These are phyloP conservation scores for Lampris megalopsis DNA, from an alignment of 2,113 vertebrate species.

Conservation along the genomic window DNA sequence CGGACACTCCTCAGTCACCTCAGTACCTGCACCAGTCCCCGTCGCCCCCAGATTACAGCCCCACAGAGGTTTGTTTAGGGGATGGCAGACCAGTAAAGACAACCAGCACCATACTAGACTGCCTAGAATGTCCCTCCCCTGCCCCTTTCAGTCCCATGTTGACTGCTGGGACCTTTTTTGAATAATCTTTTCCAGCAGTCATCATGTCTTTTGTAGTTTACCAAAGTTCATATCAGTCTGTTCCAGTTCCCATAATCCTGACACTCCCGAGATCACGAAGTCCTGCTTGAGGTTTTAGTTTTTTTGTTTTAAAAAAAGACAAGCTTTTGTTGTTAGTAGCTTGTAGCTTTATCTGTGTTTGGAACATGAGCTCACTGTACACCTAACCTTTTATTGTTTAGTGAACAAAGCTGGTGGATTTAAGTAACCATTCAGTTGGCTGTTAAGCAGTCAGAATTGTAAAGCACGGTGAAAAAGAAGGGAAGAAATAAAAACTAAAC, in stretches of 20 bases:
- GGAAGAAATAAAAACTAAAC: background rate
- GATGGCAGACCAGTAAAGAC: conserved; percentile 52
- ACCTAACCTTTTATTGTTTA: background rate
- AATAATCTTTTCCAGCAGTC: conserved; percentile 27
- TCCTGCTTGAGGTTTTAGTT: background rate
- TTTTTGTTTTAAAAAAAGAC: conserved; percentile 14
- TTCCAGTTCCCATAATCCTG: conserved; percentile 3
- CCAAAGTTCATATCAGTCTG: conserved; percentile 22
- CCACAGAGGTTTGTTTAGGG: conserved; percentile 74
- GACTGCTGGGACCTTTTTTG: conserved; percentile 41
- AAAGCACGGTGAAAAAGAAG: conserved; percentile 7
- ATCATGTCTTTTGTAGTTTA: conserved; percentile 23
- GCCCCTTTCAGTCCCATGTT: conserved; percentile 30
- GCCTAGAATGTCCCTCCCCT: no score
- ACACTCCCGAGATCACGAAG: conserved; percentile 7
- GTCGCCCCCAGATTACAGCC: conserved; percentile 77
- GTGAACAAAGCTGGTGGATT: conserved; percentile 18
- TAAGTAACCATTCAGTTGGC: conserved; percentile 4
- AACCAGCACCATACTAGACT: conserved; percentile 53
- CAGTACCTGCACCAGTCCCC: conserved; percentile 65
- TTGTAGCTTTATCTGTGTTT: conserved; percentile 4
- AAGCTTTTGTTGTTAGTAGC: conserved; percentile 5
- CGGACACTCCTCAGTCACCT: conserved; percentile 75
- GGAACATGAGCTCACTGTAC: background rate
- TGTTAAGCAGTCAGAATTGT: background rate